These are phyloP conservation scores for Echinometra lucunter DNA, from an alignment of 53 echinoderm and acorn worm genomes.

Conservation along the genomic window DNA sequence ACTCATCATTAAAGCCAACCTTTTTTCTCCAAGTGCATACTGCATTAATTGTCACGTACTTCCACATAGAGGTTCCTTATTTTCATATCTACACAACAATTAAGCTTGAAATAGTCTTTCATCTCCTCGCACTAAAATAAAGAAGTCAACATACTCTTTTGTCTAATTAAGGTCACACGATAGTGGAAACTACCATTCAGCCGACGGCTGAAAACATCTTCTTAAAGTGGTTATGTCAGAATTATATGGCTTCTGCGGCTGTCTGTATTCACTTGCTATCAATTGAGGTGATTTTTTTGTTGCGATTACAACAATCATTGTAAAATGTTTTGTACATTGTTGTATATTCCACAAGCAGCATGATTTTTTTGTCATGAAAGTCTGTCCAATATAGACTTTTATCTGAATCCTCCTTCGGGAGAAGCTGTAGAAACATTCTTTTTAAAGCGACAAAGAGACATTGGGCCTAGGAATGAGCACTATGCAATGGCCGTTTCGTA, in stretches of 20 bases:
- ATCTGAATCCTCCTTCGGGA: neutral
- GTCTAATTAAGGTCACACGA: neutral
- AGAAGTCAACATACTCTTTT: neutral
- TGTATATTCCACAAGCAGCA: neutral
- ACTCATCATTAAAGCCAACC: too few species aligned
- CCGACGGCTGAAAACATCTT: neutral
- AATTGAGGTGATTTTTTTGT: neutral
- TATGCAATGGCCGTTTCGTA: neutral
- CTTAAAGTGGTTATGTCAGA: neutral
- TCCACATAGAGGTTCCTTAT: neutral
- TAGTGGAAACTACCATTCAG: neutral
- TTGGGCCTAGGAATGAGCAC: too few species aligned
- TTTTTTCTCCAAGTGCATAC: too few species aligned
- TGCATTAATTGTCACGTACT: too few species aligned
- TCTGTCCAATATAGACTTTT: neutral
- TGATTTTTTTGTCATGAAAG: neutral
- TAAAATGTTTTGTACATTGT: neutral
- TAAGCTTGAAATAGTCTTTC: neutral
- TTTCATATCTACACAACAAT: neutral
- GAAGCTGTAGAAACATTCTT: neutral
- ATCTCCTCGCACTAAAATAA: neutral
- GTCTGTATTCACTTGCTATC: neutral
- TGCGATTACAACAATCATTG: neutral
- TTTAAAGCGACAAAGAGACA: neutral
- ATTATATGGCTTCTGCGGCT: neutral